Conservation (phyloP, 2,888 invertebrate genomes). For the Brachyptera putata region DNA sequence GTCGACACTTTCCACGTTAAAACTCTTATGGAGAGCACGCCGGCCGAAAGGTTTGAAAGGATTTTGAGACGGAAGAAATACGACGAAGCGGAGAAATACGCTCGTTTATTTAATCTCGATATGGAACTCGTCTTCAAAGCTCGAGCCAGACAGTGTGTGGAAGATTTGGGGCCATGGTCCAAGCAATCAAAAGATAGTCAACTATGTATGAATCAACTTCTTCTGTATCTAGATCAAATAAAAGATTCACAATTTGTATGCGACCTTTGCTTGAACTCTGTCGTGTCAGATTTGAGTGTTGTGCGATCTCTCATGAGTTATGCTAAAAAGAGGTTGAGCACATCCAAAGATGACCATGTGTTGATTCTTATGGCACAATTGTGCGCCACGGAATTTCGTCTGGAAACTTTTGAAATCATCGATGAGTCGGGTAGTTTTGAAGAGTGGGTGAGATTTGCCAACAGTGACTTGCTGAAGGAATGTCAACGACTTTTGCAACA, state of each 20-base stretch:
- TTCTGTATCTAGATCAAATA: conserved; percentile 45
- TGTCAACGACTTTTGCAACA: conserved; percentile 43
- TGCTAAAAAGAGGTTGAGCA: conserved; percentile 40
- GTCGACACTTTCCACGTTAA: conserved; percentile 42
- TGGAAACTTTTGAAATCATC: conserved; percentile 46
- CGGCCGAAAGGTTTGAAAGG: conserved; percentile 46
- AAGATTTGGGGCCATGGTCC: conserved; percentile 40
- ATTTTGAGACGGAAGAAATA: conserved; percentile 47
- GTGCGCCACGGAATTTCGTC: conserved; percentile 40
- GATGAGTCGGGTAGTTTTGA: conserved; percentile 38
- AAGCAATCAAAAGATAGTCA: conserved; percentile 36
- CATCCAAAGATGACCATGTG: conserved; percentile 30
- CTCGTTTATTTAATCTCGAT: conserved; percentile 44
- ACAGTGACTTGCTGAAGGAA: conserved; percentile 44
- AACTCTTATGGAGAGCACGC: conserved; percentile 45
- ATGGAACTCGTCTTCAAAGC: conserved; percentile 44
- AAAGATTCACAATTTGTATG: conserved; percentile 46
- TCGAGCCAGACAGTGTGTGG: conserved; percentile 44
- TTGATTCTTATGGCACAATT: conserved; percentile 30
- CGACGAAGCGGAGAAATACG: conserved; percentile 49
- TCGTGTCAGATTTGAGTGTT: conserved; percentile 41
- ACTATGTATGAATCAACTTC: conserved; percentile 40
- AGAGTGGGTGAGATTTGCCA: conserved; percentile 47
- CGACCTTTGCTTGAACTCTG: conserved; percentile 45
- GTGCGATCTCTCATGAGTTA: conserved; percentile 42